These are phyloP conservation scores for Melangyna quadrimaculata DNA, from an alignment of 2,888 invertebrate species.

Conservation along the genomic window DNA sequence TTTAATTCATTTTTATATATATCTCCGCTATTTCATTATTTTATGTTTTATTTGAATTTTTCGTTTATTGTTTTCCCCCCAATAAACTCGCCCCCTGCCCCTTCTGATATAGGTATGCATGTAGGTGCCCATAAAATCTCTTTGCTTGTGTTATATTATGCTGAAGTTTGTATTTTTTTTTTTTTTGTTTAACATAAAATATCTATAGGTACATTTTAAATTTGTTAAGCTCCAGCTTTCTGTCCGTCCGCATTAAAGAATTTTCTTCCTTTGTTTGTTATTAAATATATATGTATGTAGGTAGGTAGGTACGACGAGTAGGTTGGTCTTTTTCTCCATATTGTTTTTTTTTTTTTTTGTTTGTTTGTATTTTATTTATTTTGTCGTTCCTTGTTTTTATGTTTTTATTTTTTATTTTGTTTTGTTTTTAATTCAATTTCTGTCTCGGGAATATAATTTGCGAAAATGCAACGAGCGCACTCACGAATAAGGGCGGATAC, in stretches of 20 bases:
- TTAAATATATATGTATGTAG: constrained; percentile 6
- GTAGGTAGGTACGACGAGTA: constrained; percentile 49
- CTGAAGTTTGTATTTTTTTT: constrained; percentile 15
- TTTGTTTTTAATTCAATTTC: constrained; percentile 71
- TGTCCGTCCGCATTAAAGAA: constrained; percentile 43
- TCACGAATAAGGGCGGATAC: constrained; percentile 74
- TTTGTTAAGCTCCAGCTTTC: constrained; percentile 49
- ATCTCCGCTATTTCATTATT: constrained; percentile 62
- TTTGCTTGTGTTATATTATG: constrained; percentile 54
- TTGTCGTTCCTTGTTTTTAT: constrained; percentile 40
- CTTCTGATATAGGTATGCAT: not conserved
- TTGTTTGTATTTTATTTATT: constrained; percentile 4
- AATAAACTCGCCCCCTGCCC: constrained; percentile 36
- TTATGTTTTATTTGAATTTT: constrained; percentile 43
- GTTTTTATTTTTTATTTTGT: constrained; percentile 32
- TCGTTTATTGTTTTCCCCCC: constrained; percentile 33
- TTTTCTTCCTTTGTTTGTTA: constrained; percentile 67
- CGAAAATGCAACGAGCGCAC: constrained; percentile 72
- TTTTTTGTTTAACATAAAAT: constrained; percentile 37
- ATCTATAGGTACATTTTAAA: constrained; percentile 67
- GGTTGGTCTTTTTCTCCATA: constrained; percentile 59
- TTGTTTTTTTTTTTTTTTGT: constrained; percentile 50
- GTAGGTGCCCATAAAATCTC: not conserved
- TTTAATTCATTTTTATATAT: constrained; percentile 39
- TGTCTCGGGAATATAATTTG: constrained; percentile 68